A percentile compares a stretch with the other conserved stretches of the same genome.
Evolutionary conservation across 1,140 invertebrate species (phyloP).

Genomic region (Stratiolaelaps scimitus): DNA sequence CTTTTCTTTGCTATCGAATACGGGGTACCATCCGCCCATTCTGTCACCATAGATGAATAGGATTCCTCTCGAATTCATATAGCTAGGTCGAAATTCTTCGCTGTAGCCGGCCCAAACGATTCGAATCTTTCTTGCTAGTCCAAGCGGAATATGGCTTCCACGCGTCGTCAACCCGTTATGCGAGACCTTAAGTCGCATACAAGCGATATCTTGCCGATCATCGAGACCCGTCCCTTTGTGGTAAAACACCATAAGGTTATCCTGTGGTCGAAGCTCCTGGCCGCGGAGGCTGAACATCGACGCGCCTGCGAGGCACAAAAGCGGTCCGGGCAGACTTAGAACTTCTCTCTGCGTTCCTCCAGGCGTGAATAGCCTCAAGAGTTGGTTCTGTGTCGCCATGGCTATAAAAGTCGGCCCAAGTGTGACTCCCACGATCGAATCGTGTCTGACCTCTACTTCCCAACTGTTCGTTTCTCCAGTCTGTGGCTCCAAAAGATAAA

Average conservation of each 20-base stretch:
- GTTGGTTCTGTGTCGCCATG: conserved; percentile 56
- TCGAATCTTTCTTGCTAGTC: conserved; percentile 8
- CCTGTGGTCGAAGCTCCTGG: conserved; percentile 42
- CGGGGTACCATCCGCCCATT: neutral
- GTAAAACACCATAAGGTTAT: conserved; percentile 61
- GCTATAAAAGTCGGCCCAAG: conserved; percentile 61
- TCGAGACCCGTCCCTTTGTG: conserved; percentile 51
- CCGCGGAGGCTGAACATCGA: neutral
- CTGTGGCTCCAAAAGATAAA: conserved; percentile 15
- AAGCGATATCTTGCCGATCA: conserved; percentile 12
- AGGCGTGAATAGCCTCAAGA: conserved; percentile 66
- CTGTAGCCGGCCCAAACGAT: conserved; percentile 17
- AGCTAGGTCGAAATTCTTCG: conserved; percentile 19
- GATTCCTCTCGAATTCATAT: conserved; percentile 25
- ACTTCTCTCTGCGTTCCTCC: conserved; percentile 72
- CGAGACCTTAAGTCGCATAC: neutral
- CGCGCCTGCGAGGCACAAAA: conserved; percentile 53
- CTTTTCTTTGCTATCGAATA: conserved; percentile 22
- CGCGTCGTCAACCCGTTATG: neutral
- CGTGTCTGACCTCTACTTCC: conserved; percentile 29
- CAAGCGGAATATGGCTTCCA: neutral
- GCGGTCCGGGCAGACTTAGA: conserved; percentile 55
- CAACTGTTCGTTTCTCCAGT: conserved; percentile 26
- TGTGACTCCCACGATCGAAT: conserved; percentile 48
- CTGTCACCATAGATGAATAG: neutral